These are phyloP conservation scores for Apteryx mantelli DNA, from an alignment of 2,113 vertebrate species.

Conservation along the genomic window DNA sequence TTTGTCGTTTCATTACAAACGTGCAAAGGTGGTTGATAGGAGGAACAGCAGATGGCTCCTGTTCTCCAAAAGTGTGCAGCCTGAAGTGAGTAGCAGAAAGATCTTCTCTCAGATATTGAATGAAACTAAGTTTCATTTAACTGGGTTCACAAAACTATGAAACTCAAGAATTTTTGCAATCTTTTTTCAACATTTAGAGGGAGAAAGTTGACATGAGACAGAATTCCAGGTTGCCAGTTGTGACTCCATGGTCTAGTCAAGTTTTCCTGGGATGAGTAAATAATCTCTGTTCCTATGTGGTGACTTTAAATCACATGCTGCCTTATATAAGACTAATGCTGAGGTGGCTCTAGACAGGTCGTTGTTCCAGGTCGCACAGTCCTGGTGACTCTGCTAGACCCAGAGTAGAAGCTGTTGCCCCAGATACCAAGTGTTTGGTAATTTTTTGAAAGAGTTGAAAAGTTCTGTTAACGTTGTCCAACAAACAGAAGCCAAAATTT, in stretches of 20 bases:
- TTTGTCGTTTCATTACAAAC: rapidly evolving
- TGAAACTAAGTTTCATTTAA: neutral
- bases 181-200: neutral
- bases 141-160: neutral
- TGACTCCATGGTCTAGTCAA: too few species aligned
- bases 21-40: neutral
- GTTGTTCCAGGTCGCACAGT: too few species aligned
- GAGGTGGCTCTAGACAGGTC: too few species aligned
- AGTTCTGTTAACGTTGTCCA: neutral
- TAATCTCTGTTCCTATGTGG: too few species aligned
- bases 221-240: too few species aligned
- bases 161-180: neutral
- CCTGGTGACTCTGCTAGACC: too few species aligned
- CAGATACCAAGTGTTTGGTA: neutral
- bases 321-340: too few species aligned
- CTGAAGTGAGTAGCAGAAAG: neutral
- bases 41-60: too few species aligned
- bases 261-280: too few species aligned
- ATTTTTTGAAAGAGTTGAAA: neutral
- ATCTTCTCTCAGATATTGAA: neutral
- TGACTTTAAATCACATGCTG: too few species aligned
- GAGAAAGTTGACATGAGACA: too few species aligned
- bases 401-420: neutral
- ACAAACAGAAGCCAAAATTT: neutral
- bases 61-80: neutral